A percentile compares a stretch with the other conserved stretches of the same genome.
These are phyloP conservation scores for Gonatopus flavifemur DNA, from an alignment of 1,140 invertebrate genomes.

Conservation along the genomic window DNA sequence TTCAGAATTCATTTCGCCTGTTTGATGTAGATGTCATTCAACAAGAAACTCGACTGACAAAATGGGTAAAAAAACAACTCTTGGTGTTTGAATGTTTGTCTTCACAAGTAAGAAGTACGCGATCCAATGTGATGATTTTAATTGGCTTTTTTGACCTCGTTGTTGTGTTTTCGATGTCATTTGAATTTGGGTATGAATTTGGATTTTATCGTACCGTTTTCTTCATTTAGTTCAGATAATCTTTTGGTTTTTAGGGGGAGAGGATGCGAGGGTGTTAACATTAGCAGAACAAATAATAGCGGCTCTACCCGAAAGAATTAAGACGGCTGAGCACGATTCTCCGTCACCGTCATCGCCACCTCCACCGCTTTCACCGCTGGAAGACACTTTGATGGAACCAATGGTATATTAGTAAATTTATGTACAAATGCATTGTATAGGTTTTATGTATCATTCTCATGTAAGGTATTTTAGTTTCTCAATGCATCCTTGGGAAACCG, in stretches of 20 bases:
- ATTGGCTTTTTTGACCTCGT: constrained; percentile 32
- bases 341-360: constrained; percentile 48
- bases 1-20: too few relatives aligned
- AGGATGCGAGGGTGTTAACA: constrained; percentile 88
- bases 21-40: too few relatives aligned
- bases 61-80: too few relatives aligned
- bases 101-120: too few relatives aligned
- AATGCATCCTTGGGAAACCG: too few relatives aligned
- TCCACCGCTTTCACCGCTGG: constrained; percentile 48
- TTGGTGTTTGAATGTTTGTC: constrained; percentile 13
- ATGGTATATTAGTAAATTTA: constrained; percentile 39
- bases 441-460: too few relatives aligned
- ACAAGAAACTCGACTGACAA: too few relatives aligned
- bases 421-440: constrained; percentile 1
- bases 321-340: constrained; percentile 63
- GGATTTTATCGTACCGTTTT: too few relatives aligned
- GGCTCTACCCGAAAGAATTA: constrained; percentile 94
- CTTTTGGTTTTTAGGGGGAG: constrained; percentile 80
- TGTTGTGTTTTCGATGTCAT: constrained; percentile 46
- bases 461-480: too few relatives aligned
- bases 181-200: too few relatives aligned
- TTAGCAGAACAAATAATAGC: constrained; percentile 97
- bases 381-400: constrained; percentile 55
- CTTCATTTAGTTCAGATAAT: too few relatives aligned
- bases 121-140: too few relatives aligned